Base-by-base conservation (phyloP, 2,888 invertebrate genomes). In the Zhuqinia jingwanae region DNA sequence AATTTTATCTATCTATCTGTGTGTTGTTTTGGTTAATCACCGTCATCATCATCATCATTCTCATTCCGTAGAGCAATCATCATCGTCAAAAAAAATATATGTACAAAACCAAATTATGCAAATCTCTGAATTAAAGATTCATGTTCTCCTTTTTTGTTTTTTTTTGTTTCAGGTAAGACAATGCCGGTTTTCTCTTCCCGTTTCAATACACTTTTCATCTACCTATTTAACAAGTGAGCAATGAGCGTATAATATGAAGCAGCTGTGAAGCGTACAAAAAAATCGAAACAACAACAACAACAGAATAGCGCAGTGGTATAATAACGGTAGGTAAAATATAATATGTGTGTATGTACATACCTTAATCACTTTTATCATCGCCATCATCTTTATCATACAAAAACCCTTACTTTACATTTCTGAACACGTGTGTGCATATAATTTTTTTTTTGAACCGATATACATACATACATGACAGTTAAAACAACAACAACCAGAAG, bases 141-240 rank as follows among this genome's bases (percentile, higher is more conserved):
- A 70, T 79, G 63, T 17, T 36, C 17, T 68, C 27, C 60, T 79
- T 84, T 78, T 73, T 36, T 63, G 58, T 85, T 30, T 36, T 63
- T 70, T 85, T 30, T 85, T 11, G 15, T 83, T 76, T 22, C 78
- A 85, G 85, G 85, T 85, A 85, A 85, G 78, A 77, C 47, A 73
- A 68, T 65, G 56, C 22, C 25, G 25, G 20, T 45, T n/a, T 58
- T 75, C 17, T 53, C 25, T 13, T 25, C 22, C n/a, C 42, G 13
- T 73, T 25, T 56, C n/a, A 25, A 50, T n/a, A n/a, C n/a, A n/a
- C n/a, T n/a, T n/a, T 15, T 50, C 36, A 65, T 42, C 60, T 53
- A 17, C 36, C 17, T 17, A 1, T 53, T n/a, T 53, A 53, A 53
- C 53, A 53, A 53, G 53, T 53, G 53, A 53, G 47, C n/a, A 42